phyloP scores from a whole-genome alignment of 2,888 invertebrate species.

The Incurvaria masculella region DNA sequence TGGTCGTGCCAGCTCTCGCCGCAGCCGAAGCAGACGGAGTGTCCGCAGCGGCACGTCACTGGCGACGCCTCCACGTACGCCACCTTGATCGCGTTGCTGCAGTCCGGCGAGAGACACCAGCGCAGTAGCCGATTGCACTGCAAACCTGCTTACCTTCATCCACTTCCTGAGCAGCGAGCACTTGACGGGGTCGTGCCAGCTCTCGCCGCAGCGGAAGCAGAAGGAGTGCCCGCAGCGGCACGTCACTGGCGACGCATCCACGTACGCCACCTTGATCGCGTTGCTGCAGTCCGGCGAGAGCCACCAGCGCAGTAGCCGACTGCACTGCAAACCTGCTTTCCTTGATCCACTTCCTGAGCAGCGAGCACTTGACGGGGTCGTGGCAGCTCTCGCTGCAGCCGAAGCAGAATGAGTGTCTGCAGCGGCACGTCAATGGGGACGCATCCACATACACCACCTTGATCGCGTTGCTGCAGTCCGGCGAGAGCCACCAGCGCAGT shows the following conservation, averaged over 20 bases:
- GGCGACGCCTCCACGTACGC: conserved; percentile 87
- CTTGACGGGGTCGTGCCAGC: conserved; percentile 98
- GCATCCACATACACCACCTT: conserved; percentile 89
- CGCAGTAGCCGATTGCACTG: conserved; percentile 93
- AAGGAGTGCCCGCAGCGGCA: conserved; percentile 93
- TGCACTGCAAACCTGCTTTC: conserved; percentile 67
- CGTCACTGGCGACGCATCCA: conserved; percentile 87
- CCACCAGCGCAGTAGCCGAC: conserved; percentile 95
- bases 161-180: conserved; percentile 91
- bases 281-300: conserved; percentile 97
- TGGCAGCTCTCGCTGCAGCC: conserved; percentile 97
- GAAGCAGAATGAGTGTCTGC: conserved; percentile 93
- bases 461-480: conserved; percentile 95
- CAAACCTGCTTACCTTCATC: conserved; percentile 67
- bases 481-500: conserved; percentile 96
- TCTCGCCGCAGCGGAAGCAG: conserved; percentile 95
- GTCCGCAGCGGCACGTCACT: conserved; percentile 89
- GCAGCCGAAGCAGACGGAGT: conserved; percentile 95
- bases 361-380: conserved; percentile 93
- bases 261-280: conserved; percentile 88
- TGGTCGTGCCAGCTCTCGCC: conserved; percentile 99
- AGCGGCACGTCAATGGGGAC: conserved; percentile 89
- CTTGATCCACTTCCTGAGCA: conserved; percentile 95
- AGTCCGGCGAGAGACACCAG: conserved; percentile 98
- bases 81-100: conserved; percentile 92